Evolutionary conservation across 2,888 invertebrate species (phyloP), one percentile per base, ranked within the genome.

Genomic region (Podabrus alpinus): DNA sequence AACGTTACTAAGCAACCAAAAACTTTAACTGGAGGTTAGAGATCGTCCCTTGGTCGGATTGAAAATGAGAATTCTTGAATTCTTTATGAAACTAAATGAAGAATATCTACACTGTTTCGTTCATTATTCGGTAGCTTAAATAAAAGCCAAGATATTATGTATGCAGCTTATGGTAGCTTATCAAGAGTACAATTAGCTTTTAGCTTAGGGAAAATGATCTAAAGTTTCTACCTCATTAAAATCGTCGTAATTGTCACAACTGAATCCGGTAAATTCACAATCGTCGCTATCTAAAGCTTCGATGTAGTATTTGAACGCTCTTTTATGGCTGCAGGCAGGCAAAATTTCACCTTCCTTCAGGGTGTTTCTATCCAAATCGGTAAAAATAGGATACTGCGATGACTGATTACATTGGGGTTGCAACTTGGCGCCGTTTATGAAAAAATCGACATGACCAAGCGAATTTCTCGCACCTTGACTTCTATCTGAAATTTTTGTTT

Each of bases 251-350:
- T 78, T 84, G 3, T 77, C 69, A 77, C 88, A 88, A 9, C 79
- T 77, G 25, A 87, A 82, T 9, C 87, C 88, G 66, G 87, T 79
- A 79, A 87, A 87, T 11, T 80, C 80, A 74, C 88, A 88, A 10
- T 84, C 82, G n/a, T 79, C 78, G 61, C 82, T 80, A 59, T 83
- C 81, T 24, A 87, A 64, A 2, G 87, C 80, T 76, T 88, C 87
- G 21, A 87, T 86, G 75, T 86, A 88, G 80, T 88, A 88, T 76
- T 88, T 88, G 71, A 86, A 86, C 3, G 88, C 81, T 45, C 88
- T 79, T 77, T 88, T 88, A 78, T 88, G 88, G 69, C 86, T 87
- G 77, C 88, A 88, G 2, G 86, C 88, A 1, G 86, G 86, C 15
- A 86, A 75, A 59, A 86, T 85, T 71, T 84, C 80, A n/a, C 87